Evolutionary conservation across 1,140 invertebrate genomes (phyloP), one percentile per base, ranked within the genome.

Genomic region (Zaprionus capensis): DNA sequence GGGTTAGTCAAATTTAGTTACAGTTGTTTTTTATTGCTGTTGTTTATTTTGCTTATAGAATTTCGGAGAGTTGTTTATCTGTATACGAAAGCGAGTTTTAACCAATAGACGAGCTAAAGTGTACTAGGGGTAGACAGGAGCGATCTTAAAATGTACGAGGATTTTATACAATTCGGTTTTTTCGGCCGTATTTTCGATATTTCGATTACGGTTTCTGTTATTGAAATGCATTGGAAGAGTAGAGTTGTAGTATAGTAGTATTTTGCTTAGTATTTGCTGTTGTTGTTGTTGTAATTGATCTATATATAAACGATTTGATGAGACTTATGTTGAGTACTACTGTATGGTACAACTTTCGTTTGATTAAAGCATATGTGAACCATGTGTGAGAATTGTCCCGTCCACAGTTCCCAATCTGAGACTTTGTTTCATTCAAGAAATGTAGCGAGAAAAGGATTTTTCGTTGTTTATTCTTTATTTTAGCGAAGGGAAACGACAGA

Each of bases 321-420:
- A 75, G 63, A 76, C 71, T 90, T 81, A 80, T 74, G 36, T 70
- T 75, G 55, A 56, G 69, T 63, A 62, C 28, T 75, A 49, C 28
- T 9, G 2, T 31, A 70, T 64, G 20, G 66, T 68, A 69, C 71
- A 73, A 53, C 38, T 69, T 41, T 41, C 34, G 36, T 71, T 63
- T 34, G 41, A 65, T 73, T 75, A 71, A 82, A 82, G 87, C 91
- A 92, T 92, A 92, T 92, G 88, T 91, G 91, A 92, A 92, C 91
- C 85, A 92, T 91, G 92, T 91, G 93, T 93, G 93, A 93, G 93
- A 93, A 93, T 91, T 93, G 90, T 93, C 92, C 92, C 93, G 93
- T 93, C 93, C 93, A 93, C 93, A 93, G 93, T 93, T 93, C 93
- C 93, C 93, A 93, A 93, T 93, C 93, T 93, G 93, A 93, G 91